These are phyloP conservation scores for Eleginops maclovinus DNA, from an alignment of 2,113 vertebrate species.

Conservation along the genomic window DNA sequence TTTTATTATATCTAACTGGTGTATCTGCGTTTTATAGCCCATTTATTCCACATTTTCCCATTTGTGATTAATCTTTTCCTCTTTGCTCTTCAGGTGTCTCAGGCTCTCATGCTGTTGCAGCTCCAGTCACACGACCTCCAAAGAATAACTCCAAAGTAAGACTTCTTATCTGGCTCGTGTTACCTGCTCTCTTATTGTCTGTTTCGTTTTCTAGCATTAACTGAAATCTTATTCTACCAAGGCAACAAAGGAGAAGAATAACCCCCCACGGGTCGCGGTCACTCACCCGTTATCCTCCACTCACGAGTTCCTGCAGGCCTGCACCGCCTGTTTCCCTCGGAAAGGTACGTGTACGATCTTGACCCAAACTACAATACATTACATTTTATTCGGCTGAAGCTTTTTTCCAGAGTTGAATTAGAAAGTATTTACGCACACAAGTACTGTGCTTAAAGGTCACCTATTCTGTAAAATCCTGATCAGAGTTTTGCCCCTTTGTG, in stretches of 20 bases:
- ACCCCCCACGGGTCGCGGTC: constrained; percentile 66
- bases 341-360: constrained; percentile 80
- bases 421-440: no score
- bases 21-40: background rate
- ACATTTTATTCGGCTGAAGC: no score
- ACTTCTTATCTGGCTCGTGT: background rate
- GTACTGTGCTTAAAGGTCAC: no score
- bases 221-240: background rate
- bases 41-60: background rate
- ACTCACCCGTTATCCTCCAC: constrained; percentile 88
- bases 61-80: background rate
- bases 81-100: constrained; percentile 48
- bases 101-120: constrained; percentile 7
- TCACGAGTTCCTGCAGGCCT: constrained; percentile 93
- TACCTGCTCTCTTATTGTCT: background rate
- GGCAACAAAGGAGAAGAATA: constrained; percentile 61
- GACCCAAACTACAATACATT: background rate
- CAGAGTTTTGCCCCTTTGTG: no score
- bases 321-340: constrained; percentile 89
- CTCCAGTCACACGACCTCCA: constrained; percentile 6
- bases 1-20: no score
- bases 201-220: constrained; percentile 3
- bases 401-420: no score
- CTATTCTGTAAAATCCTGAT: no score
- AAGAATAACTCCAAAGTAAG: constrained; percentile 67